These are phyloP conservation scores for Eufriesea mexicana DNA, from an alignment of 1,140 invertebrate genomes.

Conservation along the genomic window DNA sequence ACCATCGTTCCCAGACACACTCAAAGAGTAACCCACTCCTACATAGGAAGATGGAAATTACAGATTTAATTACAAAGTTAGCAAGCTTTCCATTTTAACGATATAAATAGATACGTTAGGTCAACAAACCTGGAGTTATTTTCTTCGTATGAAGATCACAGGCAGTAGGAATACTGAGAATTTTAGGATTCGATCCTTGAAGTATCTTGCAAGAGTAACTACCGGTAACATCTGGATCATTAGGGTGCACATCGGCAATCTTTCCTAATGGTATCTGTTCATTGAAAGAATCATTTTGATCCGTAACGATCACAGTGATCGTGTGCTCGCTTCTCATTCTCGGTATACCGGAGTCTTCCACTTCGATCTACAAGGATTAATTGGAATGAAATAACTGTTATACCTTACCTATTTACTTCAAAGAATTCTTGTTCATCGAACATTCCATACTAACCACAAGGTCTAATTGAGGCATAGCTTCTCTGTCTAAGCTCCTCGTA, in stretches of 20 bases:
- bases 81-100: background rate
- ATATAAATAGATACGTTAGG: background rate
- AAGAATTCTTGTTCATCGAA: background rate
- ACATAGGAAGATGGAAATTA: background rate
- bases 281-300: slow-evolving; percentile 95
- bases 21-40: slow-evolving; percentile 88
- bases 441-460: slow-evolving; percentile 82
- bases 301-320: slow-evolving; percentile 90
- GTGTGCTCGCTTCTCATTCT: slow-evolving; percentile 90
- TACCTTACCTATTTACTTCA: background rate
- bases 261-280: slow-evolving; percentile 88
- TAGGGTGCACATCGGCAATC: slow-evolving; percentile 95
- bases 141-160: slow-evolving; percentile 90
- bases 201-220: slow-evolving; percentile 93
- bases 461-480: slow-evolving; percentile 88
- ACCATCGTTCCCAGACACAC: slow-evolving; percentile 94
- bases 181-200: slow-evolving; percentile 83
- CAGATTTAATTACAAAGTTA: background rate
- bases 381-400: background rate
- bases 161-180: slow-evolving; percentile 88
- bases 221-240: slow-evolving; percentile 93
- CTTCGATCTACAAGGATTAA: slow-evolving; percentile 85
- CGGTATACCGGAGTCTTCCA: slow-evolving; percentile 94
- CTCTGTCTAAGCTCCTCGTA: slow-evolving; percentile 91
- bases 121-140: slow-evolving; percentile 84